Evolutionary conservation across 2,113 vertebrate species (phyloP).

Genomic region (Nymphicus hollandicus): DNA sequence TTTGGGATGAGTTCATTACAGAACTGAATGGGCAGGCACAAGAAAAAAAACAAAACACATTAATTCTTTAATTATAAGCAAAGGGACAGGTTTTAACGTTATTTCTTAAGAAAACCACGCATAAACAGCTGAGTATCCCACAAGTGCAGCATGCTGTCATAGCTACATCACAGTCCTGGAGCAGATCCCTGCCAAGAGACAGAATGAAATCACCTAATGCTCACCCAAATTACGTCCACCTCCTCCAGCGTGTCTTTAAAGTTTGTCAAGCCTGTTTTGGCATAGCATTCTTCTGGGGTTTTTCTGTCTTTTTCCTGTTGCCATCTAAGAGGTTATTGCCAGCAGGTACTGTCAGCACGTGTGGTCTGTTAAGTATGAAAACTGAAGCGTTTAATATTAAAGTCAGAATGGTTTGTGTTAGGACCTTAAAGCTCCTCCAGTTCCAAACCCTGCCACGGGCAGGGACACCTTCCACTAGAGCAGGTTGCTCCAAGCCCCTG

Average conservation of each 20-base stretch:
- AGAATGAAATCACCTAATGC: background rate
- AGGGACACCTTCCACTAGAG: background rate
- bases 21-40: rapidly evolving
- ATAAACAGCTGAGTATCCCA: background rate
- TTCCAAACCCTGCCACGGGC: background rate
- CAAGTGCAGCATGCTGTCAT: background rate
- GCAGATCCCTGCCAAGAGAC: background rate
- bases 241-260: background rate
- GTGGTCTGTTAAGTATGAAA: background rate
- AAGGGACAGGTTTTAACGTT: background rate
- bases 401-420: background rate
- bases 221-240: background rate
- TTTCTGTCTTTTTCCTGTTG: background rate
- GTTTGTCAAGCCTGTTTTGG: background rate
- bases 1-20: background rate
- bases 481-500: background rate
- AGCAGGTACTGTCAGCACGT: background rate
- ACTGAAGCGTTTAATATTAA: background rate
- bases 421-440: background rate
- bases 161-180: background rate
- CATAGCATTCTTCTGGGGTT: background rate
- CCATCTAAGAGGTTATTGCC: background rate
- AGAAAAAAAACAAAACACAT: background rate
- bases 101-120: background rate
- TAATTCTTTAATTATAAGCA: background rate